Evolutionary conservation across 2,113 vertebrate genomes (phyloP), one percentile per base, ranked within the genome.

Genomic region (Stictonetta naevosa): DNA sequence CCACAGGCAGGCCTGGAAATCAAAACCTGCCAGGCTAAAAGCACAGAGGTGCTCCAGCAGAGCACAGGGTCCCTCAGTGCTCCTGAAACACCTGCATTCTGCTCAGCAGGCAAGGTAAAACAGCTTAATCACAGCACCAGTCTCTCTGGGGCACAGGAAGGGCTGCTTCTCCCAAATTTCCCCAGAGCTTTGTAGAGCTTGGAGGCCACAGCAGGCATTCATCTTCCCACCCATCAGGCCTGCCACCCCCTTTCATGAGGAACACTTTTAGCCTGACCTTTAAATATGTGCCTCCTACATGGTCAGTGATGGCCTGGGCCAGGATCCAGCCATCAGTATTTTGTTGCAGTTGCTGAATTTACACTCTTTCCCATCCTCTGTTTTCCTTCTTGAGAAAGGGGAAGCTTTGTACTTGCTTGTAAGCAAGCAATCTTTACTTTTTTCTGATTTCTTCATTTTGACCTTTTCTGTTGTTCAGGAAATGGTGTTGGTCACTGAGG

Each of bases 51-150:
- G 17, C 64, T 86, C 21, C 82, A 31, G 26, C 44, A 86, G n/a
- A 55, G 22, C 21, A 25, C 1, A 1, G 25, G 6, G 11, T 42
- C 22, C 28, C 19, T 34, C 21, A 1, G 0, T 76, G 33, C 29
- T 40, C 31, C 33, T 19, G 28, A 33, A 52, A 28, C 56, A 44
- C 33, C 22, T 40, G 56, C 29, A 53, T 6, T 69, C 40, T 48
- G 25, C 29, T 42, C 0, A 0, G 8, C 34, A 44, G 14, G 6
- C 1, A 2, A 78, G 52, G 64, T 66, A n/a, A 40, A 42, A 22
- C 22, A 7, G 26, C 71, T 60, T 34, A 77, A 64, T 11, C 26
- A 63, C 28, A 63, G 36, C 23, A 3, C 7, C 3, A 0, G 0
- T 60, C 44, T 72, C 20, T 53, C 59, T 44, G 22, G 44, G n/a